Evolutionary conservation across 2,888 invertebrate genomes (phyloP).

Genomic region (Cheilosia vernalis): DNA sequence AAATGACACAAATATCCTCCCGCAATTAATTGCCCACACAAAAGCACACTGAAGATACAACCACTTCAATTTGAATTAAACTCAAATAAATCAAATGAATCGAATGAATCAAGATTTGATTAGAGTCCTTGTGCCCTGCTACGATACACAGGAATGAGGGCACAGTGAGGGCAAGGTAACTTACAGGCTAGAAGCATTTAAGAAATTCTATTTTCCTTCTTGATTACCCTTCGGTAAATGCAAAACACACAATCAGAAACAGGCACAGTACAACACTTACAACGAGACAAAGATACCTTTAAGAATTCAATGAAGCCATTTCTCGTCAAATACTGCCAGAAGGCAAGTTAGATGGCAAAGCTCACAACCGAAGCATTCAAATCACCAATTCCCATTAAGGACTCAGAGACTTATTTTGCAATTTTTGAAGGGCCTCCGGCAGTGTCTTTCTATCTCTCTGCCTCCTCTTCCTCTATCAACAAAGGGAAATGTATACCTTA

Average conservation of each 20-base stretch:
- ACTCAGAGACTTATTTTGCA: slow-evolving; percentile 46
- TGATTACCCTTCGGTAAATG: slow-evolving; percentile 11
- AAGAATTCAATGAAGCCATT: slow-evolving; percentile 36
- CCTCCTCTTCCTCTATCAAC: background rate
- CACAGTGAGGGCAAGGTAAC: slow-evolving; percentile 12
- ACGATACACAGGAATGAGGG: background rate
- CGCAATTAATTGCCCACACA: background rate
- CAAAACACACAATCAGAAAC: slow-evolving; percentile 23
- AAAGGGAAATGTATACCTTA: slow-evolving; percentile 34
- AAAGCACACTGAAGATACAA: background rate
- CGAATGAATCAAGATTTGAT: slow-evolving; percentile 62
- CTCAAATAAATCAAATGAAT: slow-evolving; percentile 64
- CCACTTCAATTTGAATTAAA: slow-evolving; percentile 41
- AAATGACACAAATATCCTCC: slow-evolving; percentile 18
- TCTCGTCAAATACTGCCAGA: background rate
- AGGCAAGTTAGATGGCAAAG: slow-evolving; percentile 7
- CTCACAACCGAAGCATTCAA: slow-evolving; percentile 27
- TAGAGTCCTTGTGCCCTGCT: slow-evolving; percentile 14
- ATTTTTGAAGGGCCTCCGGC: slow-evolving; percentile 49
- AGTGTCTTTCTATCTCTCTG: background rate
- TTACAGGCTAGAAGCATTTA: slow-evolving; percentile 6
- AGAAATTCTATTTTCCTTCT: background rate
- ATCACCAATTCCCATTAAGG: slow-evolving; percentile 53
- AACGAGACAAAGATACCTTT: slow-evolving; percentile 29
- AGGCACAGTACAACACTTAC: slow-evolving; percentile 5